Evolutionary conservation across 2,797 vertebrate species (phyloP).

Genomic region (Oreochromis grahami): DNA sequence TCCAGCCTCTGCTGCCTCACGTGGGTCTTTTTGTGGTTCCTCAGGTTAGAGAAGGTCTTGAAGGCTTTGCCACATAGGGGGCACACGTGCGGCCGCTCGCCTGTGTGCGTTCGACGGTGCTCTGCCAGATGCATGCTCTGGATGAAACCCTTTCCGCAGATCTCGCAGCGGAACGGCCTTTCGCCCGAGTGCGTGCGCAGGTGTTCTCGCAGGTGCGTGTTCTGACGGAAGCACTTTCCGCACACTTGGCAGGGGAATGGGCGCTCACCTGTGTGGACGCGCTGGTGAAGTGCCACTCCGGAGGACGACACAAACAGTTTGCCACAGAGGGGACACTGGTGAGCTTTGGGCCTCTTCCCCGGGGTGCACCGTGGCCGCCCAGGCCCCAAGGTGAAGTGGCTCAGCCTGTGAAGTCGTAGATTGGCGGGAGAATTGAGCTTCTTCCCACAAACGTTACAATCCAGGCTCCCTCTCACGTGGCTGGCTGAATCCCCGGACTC

Average conservation of each 20-base stretch:
- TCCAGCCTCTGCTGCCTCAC: constrained; percentile 61
- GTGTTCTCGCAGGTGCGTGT: constrained; percentile 86
- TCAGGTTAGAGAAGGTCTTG: constrained; percentile 82
- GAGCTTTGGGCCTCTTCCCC: constrained; percentile 64
- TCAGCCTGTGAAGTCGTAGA: constrained; percentile 78
- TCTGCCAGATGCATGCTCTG: constrained; percentile 81
- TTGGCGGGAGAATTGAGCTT: constrained; percentile 81
- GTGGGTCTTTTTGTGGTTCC: constrained; percentile 82
- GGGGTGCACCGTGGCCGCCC: constrained; percentile 27
- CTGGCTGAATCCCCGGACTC: constrained; percentile 7
- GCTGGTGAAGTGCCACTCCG: constrained; percentile 79
- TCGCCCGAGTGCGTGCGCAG: constrained; percentile 83
- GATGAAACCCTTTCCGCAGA: constrained; percentile 73
- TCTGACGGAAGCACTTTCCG: constrained; percentile 86
- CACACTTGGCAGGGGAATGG: constrained; percentile 85
- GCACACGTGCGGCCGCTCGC: constrained; percentile 76
- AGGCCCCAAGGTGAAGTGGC: constrained; percentile 55
- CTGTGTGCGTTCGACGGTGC: constrained; percentile 78
- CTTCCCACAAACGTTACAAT: constrained; percentile 80
- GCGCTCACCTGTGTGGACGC: constrained; percentile 86
- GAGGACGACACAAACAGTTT: constrained; percentile 83
- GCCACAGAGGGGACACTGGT: constrained; percentile 79
- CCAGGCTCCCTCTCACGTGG: constrained; percentile 49
- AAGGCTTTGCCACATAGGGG: constrained; percentile 78
- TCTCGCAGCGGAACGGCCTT: constrained; percentile 77